Evolutionary conservation across 2,113 vertebrate species (phyloP), one percentile per base, ranked within the genome.

Genomic region (Ceyx margarethae): DNA sequence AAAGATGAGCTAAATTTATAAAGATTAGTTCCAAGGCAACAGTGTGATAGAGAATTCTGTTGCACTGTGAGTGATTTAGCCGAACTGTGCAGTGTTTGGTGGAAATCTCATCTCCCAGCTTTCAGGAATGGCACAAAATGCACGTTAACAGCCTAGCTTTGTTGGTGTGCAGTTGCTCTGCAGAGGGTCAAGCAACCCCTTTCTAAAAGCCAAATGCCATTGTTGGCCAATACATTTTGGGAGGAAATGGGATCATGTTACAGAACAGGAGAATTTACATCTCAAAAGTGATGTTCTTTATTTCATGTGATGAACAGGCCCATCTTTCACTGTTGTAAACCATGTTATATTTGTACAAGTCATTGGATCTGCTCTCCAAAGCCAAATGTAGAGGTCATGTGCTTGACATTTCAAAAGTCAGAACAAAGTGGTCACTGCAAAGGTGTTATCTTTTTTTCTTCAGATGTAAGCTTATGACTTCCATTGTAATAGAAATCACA

Each of bases 1-100:
- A 85, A 94, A 96, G 87, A 79, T 4, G 45, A 94, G 90, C 96
- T 85, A 87, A 87, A 92, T 93, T 95, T 94, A 66, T 95, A 91
- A 87, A 95, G 94, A 95, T 91, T 76, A 87, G 54, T 89, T 94
- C 69, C 64, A 86, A 89, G 72, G 85, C 90, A 90, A 37, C 77
- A 76, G 72, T 11, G 37, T 83, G 56, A 93, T 92, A 82, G 90
- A 94, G 35, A 77, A 75, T 79, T 87, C 93, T 71, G 80, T 81
- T 88, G 92, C 78, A 72, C 92, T 91, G 81, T 91, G 94, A 80
- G 71, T 92, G 95, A 95, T 97, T 90, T 67, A 87, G 85, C 83
- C 75, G 85, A 95, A 91, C 94, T 91, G 74, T 85, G 81, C 80
- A 66, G 43, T 1, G n/a, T 68, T 91, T 79, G 75, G 68, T 97